Conservation (phyloP, 1,140 invertebrate species). For the Aradophagus sp. region DNA sequence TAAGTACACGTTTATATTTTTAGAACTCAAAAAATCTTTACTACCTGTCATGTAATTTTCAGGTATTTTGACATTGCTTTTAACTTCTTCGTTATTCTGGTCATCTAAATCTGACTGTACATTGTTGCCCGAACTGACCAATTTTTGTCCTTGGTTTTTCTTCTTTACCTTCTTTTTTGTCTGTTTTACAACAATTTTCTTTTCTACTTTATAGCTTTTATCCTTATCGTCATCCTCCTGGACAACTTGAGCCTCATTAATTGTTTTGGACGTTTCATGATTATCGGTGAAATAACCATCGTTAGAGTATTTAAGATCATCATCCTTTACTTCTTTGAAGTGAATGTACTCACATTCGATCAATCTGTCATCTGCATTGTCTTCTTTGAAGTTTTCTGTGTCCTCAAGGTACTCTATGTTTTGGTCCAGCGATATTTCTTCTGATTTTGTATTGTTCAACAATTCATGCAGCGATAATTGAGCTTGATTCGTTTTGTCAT, state of each 20-base stretch:
- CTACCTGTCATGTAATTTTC: slow-evolving; percentile 73
- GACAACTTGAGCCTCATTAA: slow-evolving; percentile 36
- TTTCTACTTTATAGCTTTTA: slow-evolving; percentile 61
- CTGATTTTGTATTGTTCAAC: slow-evolving; percentile 60
- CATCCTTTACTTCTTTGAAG: slow-evolving; percentile 45
- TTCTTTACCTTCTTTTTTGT: slow-evolving; percentile 63
- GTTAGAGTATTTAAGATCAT: slow-evolving; percentile 15
- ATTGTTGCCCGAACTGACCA: slow-evolving; percentile 53
- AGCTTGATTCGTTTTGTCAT: slow-evolving; percentile 71
- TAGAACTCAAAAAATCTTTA: no score
- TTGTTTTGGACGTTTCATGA: slow-evolving; percentile 21
- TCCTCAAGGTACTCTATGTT: slow-evolving; percentile 63
- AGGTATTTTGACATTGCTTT: slow-evolving; percentile 65
- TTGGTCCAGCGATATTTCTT: slow-evolving; percentile 44
- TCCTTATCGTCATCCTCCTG: slow-evolving; percentile 47
- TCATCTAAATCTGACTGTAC: slow-evolving; percentile 55
- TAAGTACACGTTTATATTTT: no score
- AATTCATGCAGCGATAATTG: slow-evolving; percentile 66
- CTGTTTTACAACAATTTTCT: slow-evolving; percentile 58
- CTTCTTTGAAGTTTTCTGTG: slow-evolving; percentile 57
- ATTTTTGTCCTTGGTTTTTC: slow-evolving; percentile 61
- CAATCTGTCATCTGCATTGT: slow-evolving; percentile 47
- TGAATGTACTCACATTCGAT: slow-evolving; percentile 59
- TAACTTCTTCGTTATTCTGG: slow-evolving; percentile 47
- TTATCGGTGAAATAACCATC: slow-evolving; percentile 50